Conservation (phyloP, 2,113 vertebrate genomes). For the Thinocorus orbignyianus region DNA sequence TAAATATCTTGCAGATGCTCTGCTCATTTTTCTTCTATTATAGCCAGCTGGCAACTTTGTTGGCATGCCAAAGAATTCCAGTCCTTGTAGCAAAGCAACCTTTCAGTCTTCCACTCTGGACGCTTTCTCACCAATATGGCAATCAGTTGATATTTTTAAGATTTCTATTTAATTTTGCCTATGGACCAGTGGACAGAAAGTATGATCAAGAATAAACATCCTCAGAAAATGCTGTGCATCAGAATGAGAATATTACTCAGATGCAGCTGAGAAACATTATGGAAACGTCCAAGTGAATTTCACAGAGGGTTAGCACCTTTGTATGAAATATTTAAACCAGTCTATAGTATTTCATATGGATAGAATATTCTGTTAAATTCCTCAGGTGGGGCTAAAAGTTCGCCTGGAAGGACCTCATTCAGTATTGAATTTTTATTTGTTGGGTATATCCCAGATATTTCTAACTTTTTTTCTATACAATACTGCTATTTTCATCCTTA, state of each 20-base stretch:
- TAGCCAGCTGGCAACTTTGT: slow-evolving; percentile 61
- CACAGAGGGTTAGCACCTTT: background rate
- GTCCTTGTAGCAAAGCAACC: background rate
- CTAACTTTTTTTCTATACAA: background rate
- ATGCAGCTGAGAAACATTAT: background rate
- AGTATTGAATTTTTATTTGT: background rate
- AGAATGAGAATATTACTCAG: background rate
- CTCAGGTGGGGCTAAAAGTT: background rate
- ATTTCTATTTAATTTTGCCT: background rate
- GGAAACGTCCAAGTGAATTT: background rate
- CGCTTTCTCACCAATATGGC: background rate
- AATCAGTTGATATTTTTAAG: background rate
- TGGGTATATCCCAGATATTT: background rate
- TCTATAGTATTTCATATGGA: background rate
- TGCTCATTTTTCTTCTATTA: slow-evolving; percentile 54
- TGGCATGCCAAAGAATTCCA: slow-evolving; percentile 40
- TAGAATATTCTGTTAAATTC: slow-evolving; percentile 15
- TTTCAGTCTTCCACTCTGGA: background rate
- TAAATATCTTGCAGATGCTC: slow-evolving; percentile 68
- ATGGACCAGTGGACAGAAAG: background rate
- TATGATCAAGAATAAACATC: background rate
- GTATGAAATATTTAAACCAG: background rate
- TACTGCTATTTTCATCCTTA: background rate
- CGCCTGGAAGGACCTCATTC: background rate
- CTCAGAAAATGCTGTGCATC: background rate